Evolutionary conservation across 2,797 vertebrate species (phyloP).

Genomic region (Sebastes hopkinsi): DNA sequence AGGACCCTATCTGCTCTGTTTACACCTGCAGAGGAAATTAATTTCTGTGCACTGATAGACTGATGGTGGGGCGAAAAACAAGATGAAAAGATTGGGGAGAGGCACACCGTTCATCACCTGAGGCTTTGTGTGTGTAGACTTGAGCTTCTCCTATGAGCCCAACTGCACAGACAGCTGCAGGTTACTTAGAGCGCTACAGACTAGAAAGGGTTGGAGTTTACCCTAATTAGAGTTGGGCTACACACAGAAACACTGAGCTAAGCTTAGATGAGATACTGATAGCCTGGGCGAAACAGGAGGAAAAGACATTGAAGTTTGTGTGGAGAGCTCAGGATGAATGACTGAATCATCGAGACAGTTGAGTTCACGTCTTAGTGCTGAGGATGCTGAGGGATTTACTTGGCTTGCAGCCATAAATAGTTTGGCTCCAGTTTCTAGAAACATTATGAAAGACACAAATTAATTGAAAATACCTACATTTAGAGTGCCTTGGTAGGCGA

Average conservation of each 20-base stretch:
- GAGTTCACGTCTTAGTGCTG: background rate
- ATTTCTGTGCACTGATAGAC: constrained; percentile 26
- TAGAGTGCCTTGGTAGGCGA: background rate
- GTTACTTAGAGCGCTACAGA: background rate
- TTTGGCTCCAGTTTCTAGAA: background rate
- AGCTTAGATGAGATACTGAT: constrained; percentile 16
- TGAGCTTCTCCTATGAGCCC: constrained; percentile 1
- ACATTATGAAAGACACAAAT: background rate
- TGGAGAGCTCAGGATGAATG: background rate
- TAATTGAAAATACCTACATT: background rate
- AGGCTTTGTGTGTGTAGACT: background rate
- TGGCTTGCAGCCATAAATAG: constrained; percentile 4
- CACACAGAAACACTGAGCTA: background rate
- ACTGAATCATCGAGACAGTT: background rate
- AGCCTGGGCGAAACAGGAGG: background rate
- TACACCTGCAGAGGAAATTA: constrained; percentile 42
- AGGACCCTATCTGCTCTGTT: constrained; percentile 19
- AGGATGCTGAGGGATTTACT: background rate
- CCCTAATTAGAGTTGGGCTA: background rate
- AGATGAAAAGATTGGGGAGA: constrained; percentile 20
- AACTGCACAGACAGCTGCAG: background rate
- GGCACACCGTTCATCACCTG: constrained; percentile 16
- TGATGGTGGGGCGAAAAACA: constrained; percentile 3
- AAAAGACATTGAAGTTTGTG: background rate
- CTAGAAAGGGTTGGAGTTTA: background rate